Evolutionary conservation across 2,113 vertebrate species (phyloP), one percentile per base, ranked within the genome.

Genomic region (Arenaria interpres): DNA sequence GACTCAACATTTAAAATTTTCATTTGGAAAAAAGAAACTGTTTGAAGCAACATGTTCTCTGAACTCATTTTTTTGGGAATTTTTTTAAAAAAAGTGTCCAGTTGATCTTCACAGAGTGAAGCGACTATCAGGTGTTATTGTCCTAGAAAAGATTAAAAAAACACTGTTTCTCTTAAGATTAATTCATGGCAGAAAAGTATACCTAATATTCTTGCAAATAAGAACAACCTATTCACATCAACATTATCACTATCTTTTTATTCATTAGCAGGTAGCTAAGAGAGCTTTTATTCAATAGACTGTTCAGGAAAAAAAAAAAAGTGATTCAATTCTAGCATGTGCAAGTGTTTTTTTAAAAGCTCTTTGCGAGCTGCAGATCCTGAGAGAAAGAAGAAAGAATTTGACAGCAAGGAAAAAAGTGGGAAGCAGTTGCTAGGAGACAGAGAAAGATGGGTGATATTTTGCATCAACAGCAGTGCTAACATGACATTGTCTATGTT

Each of bases 371-470:
- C 51, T 92, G 60, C 51, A 67, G 74, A 72, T 72, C 62, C 81
- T 56, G 46, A 81, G 35, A 81, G 59, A 93, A 90, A 74, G 72
- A 84, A 96, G 66, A 79, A 95, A 93, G 64, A 86, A 84, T 84
- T 72, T 96, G 90, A 92, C 93, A 94, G 80, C 62, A 82, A 77
- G 53, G 39, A 81, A 87, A 93, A 88, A 93, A 69, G 83, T 94
- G 86, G 69, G 66, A 97, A 94, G 86, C 37, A 27, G 95, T 97
- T 97, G 92, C 95, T 96, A 96, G 83, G 96, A 94, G 45, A 95
- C 45, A 0, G 48, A 75, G 83, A 86, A 90, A 43, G 76, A 90
- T 68, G 45, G 64, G 25, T 66, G 72, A 68, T 95, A 57, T 82
- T 93, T 94, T 94, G 48, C 68, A 94, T 64, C 14, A 1, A 46